Evolutionary conservation across 2,797 vertebrate genomes (phyloP).

Genomic region (Acrossocheilus fasciatus): DNA sequence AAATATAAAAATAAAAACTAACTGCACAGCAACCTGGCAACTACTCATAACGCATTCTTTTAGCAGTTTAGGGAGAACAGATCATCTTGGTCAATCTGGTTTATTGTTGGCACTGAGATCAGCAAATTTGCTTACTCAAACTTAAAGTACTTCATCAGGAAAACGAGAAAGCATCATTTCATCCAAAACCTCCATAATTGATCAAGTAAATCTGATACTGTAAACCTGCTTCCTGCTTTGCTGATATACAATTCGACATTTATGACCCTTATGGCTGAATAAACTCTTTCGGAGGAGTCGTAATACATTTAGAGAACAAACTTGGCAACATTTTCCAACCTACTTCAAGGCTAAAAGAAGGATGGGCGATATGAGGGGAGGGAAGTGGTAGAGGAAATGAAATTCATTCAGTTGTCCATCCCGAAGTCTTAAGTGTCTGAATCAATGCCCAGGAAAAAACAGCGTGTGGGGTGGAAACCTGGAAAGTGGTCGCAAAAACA

Average conservation of each 20-base stretch:
- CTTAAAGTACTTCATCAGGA: not conserved
- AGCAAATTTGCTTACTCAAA: not conserved
- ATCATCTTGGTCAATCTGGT: not conserved
- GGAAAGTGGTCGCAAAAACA: conserved; percentile 16
- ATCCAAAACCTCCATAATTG: not conserved
- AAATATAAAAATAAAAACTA: not conserved
- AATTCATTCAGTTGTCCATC: conserved; percentile 64
- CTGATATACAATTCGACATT: not conserved
- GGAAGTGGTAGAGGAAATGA: conserved; percentile 66
- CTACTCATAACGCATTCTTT: not conserved
- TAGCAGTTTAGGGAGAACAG: not conserved
- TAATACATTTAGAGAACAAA: not conserved
- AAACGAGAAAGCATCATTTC: not conserved
- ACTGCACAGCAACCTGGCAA: not conserved
- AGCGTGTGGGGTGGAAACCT: conserved; percentile 38
- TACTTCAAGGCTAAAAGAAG: conserved; percentile 29
- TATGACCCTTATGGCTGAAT: not conserved
- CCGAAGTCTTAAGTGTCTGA: conserved; percentile 52
- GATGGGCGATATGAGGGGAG: conserved; percentile 56
- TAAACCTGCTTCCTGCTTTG: not conserved
- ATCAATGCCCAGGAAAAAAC: conserved; percentile 50
- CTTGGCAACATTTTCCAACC: conserved; percentile 36
- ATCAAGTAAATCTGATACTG: not conserved
- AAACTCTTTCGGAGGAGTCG: not conserved
- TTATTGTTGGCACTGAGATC: not conserved